A percentile compares a stretch with the other conserved stretches of the same genome.
These are phyloP conservation scores for Drosophila sp. DNA, from an alignment of 1,140 invertebrate species.

Conservation along the genomic window DNA sequence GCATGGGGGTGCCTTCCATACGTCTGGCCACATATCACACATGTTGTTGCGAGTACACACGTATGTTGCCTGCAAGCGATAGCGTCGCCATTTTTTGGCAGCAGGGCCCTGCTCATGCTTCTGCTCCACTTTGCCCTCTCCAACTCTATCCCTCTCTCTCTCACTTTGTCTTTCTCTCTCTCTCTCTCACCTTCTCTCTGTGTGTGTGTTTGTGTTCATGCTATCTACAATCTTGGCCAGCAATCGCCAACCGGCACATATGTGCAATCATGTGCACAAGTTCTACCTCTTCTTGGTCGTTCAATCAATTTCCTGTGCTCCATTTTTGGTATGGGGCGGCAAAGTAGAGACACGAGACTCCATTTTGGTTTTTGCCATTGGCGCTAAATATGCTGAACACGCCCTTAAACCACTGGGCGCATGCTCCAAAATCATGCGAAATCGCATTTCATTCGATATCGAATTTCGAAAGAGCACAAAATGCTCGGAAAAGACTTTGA, in stretches of 20 bases:
- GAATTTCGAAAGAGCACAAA: conserved; percentile 46
- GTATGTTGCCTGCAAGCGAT: conserved; percentile 83
- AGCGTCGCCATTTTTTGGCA: conserved; percentile 57
- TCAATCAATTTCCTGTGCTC: conserved; percentile 69
- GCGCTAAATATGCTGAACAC: conserved; percentile 43
- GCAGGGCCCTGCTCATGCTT: conserved; percentile 7
- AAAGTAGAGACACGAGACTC: conserved; percentile 44
- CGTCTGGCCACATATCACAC: conserved; percentile 82
- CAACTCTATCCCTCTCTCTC: conserved; percentile 6
- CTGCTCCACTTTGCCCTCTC: conserved; percentile 1
- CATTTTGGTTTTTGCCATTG: conserved; percentile 79
- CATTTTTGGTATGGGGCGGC: conserved; percentile 15
- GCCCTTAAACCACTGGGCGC: conserved; percentile 47
- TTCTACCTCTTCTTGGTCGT: conserved; percentile 26
- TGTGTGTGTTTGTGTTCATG: conserved; percentile 22
- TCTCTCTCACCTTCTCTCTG: conserved; percentile 23
- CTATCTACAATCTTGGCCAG: conserved; percentile 66
- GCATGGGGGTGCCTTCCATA: conserved; percentile 65
- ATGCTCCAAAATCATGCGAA: conserved; percentile 45
- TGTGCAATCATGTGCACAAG: conserved; percentile 71
- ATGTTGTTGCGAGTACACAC: conserved; percentile 82
- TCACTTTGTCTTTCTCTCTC: conserved; percentile 8
- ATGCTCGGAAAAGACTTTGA: neutral
- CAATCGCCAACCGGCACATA: conserved; percentile 74
- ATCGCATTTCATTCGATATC: conserved; percentile 34